Base-by-base conservation (phyloP, 2,113 vertebrate genomes). In the Malaclemys terrapin region DNA sequence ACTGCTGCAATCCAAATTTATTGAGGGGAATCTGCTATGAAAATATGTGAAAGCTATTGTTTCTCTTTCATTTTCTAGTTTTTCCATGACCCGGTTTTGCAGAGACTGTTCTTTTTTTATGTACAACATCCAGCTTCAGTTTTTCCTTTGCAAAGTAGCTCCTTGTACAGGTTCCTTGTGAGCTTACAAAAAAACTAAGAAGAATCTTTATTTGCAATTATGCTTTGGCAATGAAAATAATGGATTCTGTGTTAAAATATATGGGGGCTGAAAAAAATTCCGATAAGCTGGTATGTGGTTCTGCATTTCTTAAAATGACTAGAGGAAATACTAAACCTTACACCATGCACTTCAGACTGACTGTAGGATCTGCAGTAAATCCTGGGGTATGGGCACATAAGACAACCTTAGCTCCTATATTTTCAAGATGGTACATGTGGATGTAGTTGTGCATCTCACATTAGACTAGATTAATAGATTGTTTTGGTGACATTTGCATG, bases 1-100 rank as follows among this genome's bases (percentile, higher is more conserved):
- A 92, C 91, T 91, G 94, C 94, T 87, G 82, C 95, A 96, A 94
- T 97, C 93, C 96, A 96, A 65, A 95, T 97, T 97, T 96, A 95
- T 94, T 92, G 93, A 52, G 49, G 88, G 83, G 53, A 95, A 96
- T 93, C 47, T 81, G 85, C 90, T 97, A 89, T 90, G 93, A 81
- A 89, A 97, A 97, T 59, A 80, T 78, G 92, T 88, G 87, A 87
- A 94, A 98, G 79, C 80, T 75, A 47, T 81, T 72, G 78, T n/a
- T 79, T 14, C 50, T 85, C 87, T 76, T 87, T 94, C 38, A n/a
- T 90, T 93, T 85, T 47, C 56, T 80, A 88, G 89, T 38, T 80
- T 90, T 86, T 35, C 87, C 35, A 62, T 53, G 84, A 78, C 10
- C 38, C 57, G 89, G 83, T 85, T 93, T 90, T 94, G 78, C 54